These are phyloP conservation scores for Leuciscus waleckii DNA, from an alignment of 2,797 vertebrate species.

Conservation along the genomic window DNA sequence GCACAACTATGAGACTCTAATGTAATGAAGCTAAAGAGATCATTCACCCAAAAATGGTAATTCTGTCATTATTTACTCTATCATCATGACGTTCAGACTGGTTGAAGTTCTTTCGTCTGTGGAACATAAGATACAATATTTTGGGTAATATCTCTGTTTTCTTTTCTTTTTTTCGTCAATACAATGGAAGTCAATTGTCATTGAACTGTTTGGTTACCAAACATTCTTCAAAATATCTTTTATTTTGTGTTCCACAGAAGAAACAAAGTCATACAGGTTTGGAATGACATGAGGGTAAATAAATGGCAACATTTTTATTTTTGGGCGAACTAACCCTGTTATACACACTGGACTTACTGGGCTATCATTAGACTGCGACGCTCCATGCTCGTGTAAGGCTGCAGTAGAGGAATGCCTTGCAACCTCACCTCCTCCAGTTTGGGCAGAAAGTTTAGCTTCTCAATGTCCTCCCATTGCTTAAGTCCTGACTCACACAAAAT, in stretches of 20 bases:
- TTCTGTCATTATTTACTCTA: background rate
- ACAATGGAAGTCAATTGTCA: background rate
- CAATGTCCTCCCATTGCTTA: constrained; percentile 93
- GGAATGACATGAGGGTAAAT: background rate
- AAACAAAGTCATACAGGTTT: background rate
- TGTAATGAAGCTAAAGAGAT: background rate
- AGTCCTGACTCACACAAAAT: constrained; percentile 80
- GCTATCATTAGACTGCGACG: constrained; percentile 94
- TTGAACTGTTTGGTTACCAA: background rate
- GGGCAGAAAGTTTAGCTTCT: constrained; percentile 94
- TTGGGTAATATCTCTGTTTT: background rate
- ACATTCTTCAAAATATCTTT: background rate
- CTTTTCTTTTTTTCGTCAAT: background rate
- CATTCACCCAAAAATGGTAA: background rate
- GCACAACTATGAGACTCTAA: background rate
- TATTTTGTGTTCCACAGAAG: background rate
- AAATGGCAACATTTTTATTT: background rate
- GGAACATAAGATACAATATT: background rate
- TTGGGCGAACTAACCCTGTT: background rate
- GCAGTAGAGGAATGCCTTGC: constrained; percentile 92
- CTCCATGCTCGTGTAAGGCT: constrained; percentile 91
- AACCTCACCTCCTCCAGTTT: constrained; percentile 95
- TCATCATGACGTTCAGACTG: background rate
- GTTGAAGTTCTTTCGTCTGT: background rate
- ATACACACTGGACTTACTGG: constrained; percentile 72